These are phyloP conservation scores for Trachelipus rathkii DNA, from an alignment of 1,140 invertebrate species.

Conservation along the genomic window DNA sequence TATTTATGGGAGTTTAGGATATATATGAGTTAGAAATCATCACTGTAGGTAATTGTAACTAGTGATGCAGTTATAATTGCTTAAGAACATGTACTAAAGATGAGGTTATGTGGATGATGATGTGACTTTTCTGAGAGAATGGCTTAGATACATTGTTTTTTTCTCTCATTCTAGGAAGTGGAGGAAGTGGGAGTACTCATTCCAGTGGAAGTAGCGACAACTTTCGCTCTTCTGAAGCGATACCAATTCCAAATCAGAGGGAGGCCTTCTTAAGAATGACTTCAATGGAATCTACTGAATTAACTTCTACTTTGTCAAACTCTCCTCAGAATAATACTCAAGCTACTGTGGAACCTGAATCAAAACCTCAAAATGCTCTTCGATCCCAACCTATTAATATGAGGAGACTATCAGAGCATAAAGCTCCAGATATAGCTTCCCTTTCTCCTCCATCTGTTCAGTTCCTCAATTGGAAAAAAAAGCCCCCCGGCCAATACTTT, in stretches of 20 bases:
- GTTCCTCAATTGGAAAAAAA: slow-evolving; percentile 54
- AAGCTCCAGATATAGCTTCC: slow-evolving; percentile 34
- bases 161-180: slow-evolving; percentile 4
- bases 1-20: too few relatives aligned
- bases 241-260: slow-evolving; percentile 68
- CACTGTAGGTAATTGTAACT: too few relatives aligned
- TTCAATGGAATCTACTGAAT: slow-evolving; percentile 34
- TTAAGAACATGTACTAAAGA: too few relatives aligned
- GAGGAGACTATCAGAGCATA: slow-evolving; percentile 35
- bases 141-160: too few relatives aligned
- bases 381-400: slow-evolving; percentile 41
- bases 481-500: slow-evolving; percentile 52
- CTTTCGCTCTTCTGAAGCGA: slow-evolving; percentile 28
- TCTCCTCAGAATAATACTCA: background rate
- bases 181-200: slow-evolving; percentile 35
- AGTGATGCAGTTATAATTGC: too few relatives aligned
- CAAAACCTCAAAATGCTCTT: background rate
- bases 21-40: too few relatives aligned
- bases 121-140: too few relatives aligned
- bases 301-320: slow-evolving; percentile 15
- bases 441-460: slow-evolving; percentile 49
- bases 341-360: too few relatives aligned
- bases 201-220: slow-evolving; percentile 36
- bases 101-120: too few relatives aligned
- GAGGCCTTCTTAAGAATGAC: slow-evolving; percentile 55